Evolutionary conservation across 2,888 invertebrate genomes (phyloP), one percentile per base, ranked within the genome.

Genomic region (Agriopis leucophaearia): DNA sequence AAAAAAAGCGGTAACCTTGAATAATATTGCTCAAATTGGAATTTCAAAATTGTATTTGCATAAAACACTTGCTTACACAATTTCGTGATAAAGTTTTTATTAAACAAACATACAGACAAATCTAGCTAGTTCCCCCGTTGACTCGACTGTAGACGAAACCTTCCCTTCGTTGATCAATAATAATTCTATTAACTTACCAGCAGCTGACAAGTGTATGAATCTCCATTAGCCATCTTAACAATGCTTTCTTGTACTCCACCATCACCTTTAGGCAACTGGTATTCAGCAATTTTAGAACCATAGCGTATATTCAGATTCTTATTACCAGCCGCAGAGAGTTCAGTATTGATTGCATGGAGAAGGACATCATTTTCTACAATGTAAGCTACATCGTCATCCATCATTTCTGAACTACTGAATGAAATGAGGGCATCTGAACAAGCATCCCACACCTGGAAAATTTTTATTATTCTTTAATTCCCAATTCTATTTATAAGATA

Each of bases 311-410:
- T 93, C 0, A 98, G 95, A 83, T 96, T 96, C 73, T 82, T 79
- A 1, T 94, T 80, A 48, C 94, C 83, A 0, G 90, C 72, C 0
- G 80, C 78, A 9, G 67, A 72, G 4, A 97, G 84, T 81, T 96
- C 95, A 69, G 92, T 94, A 77, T 95, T 96, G 12, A 98, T 95
- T 0, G 97, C 96, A 80, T 96, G 95, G 3, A 98, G 88, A 54
- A 99, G 94, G 7, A 99, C 94, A 91, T 99, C 97, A 92, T 99
- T 99, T 92, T 99, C 99, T 13, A 99, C 97, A 75, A 99, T 97
- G 85, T 97, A 98, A 0, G 99, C 98, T 1, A 99, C 95, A 84
- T 97, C 96, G 54, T 96, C 95, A 27, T 95, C 92, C 78, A 96
- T 90, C 71, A 96, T 94, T 13, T 97, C 96, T 69, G 97, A 94